These are phyloP conservation scores for Microctenopoma steveboyesi DNA, from an alignment of 2,797 vertebrate species.

Conservation along the genomic window DNA sequence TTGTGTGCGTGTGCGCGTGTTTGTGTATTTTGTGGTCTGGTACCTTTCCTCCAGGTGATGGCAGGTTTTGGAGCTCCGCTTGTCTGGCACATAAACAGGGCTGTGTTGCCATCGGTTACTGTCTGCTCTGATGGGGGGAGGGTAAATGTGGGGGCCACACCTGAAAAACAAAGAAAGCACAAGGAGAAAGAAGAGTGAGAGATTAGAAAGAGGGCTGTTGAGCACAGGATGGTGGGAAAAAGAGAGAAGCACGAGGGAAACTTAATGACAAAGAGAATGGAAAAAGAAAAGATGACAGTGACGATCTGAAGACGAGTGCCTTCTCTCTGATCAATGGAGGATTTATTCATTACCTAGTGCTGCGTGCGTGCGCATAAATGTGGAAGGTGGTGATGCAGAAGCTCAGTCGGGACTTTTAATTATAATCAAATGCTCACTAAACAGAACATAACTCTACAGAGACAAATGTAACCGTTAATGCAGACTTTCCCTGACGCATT, in stretches of 20 bases:
- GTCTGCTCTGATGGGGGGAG: conserved; percentile 85
- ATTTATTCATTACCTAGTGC: conserved; percentile 53
- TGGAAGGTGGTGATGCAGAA: conserved; percentile 7
- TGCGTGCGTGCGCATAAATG: conserved; percentile 46
- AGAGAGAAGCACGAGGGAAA: neutral
- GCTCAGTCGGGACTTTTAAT: conserved; percentile 40
- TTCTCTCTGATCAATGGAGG: conserved; percentile 47
- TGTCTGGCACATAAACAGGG: conserved; percentile 88
- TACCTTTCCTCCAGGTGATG: conserved; percentile 94
- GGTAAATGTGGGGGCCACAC: conserved; percentile 87
- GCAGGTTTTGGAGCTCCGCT: conserved; percentile 92
- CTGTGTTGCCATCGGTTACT: conserved; percentile 88
- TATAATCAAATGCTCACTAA: conserved; percentile 34
- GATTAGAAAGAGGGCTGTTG: neutral
- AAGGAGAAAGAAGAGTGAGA: conserved; percentile 2
- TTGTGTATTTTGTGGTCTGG: neutral
- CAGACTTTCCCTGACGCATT: conserved; percentile 14
- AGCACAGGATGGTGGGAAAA: neutral
- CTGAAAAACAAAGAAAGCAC: conserved; percentile 71
- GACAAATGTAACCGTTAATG: conserved; percentile 3
- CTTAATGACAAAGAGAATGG: conserved; percentile 6
- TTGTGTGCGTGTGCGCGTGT: conserved; percentile 22
- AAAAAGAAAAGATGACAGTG: conserved; percentile 22
- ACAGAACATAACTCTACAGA: conserved; percentile 24
- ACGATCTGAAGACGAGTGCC: conserved; percentile 40